Conservation (phyloP, 2,113 vertebrate genomes). For the Podarcis muralis region DNA sequence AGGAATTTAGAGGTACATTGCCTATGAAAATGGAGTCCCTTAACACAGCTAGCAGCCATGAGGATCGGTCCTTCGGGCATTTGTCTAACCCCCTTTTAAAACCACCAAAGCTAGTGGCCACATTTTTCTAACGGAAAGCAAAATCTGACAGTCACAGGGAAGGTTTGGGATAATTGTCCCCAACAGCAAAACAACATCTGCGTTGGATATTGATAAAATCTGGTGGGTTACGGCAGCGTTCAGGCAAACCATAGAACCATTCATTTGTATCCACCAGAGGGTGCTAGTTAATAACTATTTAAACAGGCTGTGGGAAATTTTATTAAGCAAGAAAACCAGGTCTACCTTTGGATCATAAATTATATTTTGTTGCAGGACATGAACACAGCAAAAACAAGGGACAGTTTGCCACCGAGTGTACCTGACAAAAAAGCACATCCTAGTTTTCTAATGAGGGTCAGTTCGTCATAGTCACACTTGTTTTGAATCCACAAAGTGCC, state of each 20-base stretch:
- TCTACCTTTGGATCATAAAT: too few species aligned
- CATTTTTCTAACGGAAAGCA: neutral
- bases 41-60: neutral
- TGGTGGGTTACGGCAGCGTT: neutral
- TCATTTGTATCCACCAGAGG: slow-evolving; percentile 21
- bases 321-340: neutral
- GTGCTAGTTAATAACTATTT: neutral
- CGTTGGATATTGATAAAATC: neutral
- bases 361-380: too few species aligned
- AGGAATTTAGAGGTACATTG: neutral
- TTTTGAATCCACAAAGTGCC: neutral
- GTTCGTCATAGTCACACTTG: neutral
- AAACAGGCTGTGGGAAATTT: neutral
- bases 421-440: neutral
- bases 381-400: neutral
- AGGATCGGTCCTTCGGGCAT: neutral
- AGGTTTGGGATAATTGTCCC: neutral
- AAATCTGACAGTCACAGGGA: neutral
- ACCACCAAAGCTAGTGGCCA: neutral
- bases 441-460: neutral
- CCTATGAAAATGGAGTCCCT: neutral
- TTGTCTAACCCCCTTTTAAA: neutral
- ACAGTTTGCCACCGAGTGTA: neutral
- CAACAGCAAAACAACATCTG: neutral
- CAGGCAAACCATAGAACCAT: neutral